phyloP scores from a whole-genome alignment of 2,113 vertebrate species.

The Panthera leo region DNA sequence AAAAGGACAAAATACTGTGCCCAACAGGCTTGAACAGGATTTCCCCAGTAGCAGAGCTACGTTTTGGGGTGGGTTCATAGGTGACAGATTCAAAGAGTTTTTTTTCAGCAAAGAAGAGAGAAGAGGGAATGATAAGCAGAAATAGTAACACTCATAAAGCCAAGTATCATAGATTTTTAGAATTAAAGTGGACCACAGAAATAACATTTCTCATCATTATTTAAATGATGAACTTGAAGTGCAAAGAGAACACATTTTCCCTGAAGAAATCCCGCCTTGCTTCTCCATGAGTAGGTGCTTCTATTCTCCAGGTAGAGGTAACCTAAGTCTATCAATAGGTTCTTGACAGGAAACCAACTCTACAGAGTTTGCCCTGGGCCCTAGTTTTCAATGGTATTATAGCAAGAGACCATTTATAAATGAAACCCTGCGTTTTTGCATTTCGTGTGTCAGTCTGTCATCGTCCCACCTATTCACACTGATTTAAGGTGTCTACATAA shows the following conservation, averaged over 20 bases:
- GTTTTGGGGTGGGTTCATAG: neutral
- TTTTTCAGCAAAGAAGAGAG: neutral
- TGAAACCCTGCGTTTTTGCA: neutral
- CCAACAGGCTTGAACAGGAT: neutral
- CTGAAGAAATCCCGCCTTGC: neutral
- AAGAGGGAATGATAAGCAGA: neutral
- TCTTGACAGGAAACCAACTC: neutral
- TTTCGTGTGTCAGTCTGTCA: neutral
- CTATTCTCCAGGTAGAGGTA: neutral
- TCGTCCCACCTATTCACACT: neutral
- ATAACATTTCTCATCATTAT: neutral
- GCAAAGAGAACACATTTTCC: neutral
- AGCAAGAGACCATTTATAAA: neutral
- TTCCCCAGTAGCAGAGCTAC: neutral
- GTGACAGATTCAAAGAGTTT: neutral
- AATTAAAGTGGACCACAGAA: conserved; percentile 7
- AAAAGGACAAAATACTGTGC: neutral
- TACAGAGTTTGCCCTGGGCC: neutral
- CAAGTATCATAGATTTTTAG: neutral
- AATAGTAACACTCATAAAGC: neutral
- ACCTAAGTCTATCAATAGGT: neutral
- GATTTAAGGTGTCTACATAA: neutral
- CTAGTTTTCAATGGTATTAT: neutral
- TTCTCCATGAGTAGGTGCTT: neutral
- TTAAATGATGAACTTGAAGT: neutral